Percentiles rank a stretch among this genome's conserved stretches.
Evolutionary conservation across 2,797 vertebrate genomes (phyloP).

Genomic region (Luscinia megarhynchos): DNA sequence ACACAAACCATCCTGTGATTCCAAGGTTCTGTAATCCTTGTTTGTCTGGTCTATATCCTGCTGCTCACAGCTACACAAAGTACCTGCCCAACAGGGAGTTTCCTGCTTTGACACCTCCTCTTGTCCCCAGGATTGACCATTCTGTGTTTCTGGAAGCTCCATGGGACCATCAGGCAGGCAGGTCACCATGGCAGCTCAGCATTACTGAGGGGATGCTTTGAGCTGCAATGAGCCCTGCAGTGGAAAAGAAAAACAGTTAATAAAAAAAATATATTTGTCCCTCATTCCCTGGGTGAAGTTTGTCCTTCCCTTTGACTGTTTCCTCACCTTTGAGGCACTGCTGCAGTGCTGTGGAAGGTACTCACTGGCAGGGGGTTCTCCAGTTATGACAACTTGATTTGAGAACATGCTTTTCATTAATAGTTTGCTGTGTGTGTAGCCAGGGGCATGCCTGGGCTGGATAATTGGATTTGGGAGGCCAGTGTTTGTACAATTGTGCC

Average conservation of each 20-base stretch:
- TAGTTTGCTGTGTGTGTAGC: not conserved
- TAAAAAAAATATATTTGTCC: not conserved
- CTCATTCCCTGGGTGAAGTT: not conserved
- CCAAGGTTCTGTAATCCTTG: not conserved
- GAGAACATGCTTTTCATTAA: not conserved
- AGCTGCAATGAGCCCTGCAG: not conserved
- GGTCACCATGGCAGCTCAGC: not conserved
- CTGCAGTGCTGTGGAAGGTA: accelerated
- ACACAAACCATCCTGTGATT: not conserved
- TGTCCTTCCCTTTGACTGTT: not conserved
- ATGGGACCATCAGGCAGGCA: not conserved
- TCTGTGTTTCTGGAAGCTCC: not conserved
- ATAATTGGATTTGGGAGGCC: slow-evolving; percentile 7
- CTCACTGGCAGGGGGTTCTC: not conserved
- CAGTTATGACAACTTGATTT: slow-evolving; percentile 10
- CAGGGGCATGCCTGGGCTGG: not conserved
- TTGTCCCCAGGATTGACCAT: not conserved
- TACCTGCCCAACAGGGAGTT: not conserved
- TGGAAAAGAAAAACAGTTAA: not conserved
- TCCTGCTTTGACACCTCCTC: not conserved
- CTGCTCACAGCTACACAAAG: not conserved
- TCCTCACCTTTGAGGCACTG: not conserved
- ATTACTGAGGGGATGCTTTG: not conserved
- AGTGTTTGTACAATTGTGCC: not conserved
- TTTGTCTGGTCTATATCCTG: not conserved